Evolutionary conservation across 2,888 invertebrate species (phyloP).

Genomic region (Serripes groenlandicus): DNA sequence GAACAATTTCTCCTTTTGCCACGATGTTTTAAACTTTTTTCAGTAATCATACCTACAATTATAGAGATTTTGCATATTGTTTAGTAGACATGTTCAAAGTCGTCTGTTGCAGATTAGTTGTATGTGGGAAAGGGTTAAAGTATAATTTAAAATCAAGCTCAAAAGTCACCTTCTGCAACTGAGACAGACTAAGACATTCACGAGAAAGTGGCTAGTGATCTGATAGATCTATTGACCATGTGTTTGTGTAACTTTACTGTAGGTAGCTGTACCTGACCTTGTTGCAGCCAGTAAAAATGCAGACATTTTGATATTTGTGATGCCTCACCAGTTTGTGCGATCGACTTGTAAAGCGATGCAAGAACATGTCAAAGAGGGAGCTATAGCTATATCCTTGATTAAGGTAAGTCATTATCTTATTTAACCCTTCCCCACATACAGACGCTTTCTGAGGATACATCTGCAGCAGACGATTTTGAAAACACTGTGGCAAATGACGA

Average conservation of each 20-base stretch:
- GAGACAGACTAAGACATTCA: too few relatives aligned
- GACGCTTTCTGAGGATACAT: background rate
- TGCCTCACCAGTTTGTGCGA: slow-evolving; percentile 98
- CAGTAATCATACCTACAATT: too few relatives aligned
- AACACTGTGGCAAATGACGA: background rate
- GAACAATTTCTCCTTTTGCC: background rate
- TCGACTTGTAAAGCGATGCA: slow-evolving; percentile 93
- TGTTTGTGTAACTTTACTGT: background rate
- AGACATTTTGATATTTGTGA: slow-evolving; percentile 97
- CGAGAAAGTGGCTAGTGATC: background rate
- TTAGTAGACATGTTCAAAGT: too few relatives aligned
- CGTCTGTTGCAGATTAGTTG: too few relatives aligned
- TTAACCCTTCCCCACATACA: background rate
- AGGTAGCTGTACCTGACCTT: slow-evolving; percentile 98
- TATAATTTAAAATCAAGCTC: too few relatives aligned
- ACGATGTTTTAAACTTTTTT: background rate
- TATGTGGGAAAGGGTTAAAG: background rate
- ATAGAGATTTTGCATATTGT: too few relatives aligned
- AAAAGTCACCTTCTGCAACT: too few relatives aligned
- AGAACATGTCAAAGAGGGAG: slow-evolving; percentile 96
- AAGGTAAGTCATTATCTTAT: slow-evolving; percentile 89
- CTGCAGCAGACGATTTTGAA: background rate
- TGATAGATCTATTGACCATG: background rate
- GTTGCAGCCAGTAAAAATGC: slow-evolving; percentile 95
- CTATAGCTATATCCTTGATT: slow-evolving; percentile 97